Evolutionary conservation across 2,113 vertebrate species (phyloP).

Genomic region (Brachypteracias leptosomus): DNA sequence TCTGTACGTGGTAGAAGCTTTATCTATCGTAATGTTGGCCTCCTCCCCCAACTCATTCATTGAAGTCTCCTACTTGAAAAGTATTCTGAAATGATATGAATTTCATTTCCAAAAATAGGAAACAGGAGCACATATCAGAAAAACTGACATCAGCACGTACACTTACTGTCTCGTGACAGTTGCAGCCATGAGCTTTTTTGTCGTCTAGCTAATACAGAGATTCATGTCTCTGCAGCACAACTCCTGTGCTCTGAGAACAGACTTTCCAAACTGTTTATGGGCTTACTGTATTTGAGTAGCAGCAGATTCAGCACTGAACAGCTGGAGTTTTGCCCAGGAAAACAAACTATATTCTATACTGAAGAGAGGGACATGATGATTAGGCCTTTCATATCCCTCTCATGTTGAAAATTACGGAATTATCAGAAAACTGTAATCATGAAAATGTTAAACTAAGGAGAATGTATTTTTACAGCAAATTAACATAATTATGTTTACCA

Average conservation of each 20-base stretch:
- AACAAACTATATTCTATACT: constrained; percentile 39
- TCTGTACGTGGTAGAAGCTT: not conserved
- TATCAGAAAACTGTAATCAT: constrained; percentile 69
- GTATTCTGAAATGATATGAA: not conserved
- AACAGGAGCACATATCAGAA: not conserved
- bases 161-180: not conserved
- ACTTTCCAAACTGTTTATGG: not conserved
- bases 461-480: constrained; percentile 64
- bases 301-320: constrained; percentile 49
- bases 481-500: constrained; percentile 66
- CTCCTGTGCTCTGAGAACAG: not conserved
- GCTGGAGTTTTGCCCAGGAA: constrained; percentile 66
- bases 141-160: constrained; percentile 12
- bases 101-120: constrained; percentile 20
- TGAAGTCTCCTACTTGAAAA: not conserved
- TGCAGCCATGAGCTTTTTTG: not conserved
- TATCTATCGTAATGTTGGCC: not conserved
- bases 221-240: not conserved
- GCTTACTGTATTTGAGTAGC: constrained; percentile 27
- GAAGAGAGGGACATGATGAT: constrained; percentile 52
- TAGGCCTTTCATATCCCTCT: constrained; percentile 60
- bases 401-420: constrained; percentile 60
- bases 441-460: constrained; percentile 56
- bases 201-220: not conserved
- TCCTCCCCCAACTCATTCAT: not conserved